These are phyloP conservation scores for Falco naumanni DNA, from an alignment of 2,797 vertebrate species.

Conservation along the genomic window DNA sequence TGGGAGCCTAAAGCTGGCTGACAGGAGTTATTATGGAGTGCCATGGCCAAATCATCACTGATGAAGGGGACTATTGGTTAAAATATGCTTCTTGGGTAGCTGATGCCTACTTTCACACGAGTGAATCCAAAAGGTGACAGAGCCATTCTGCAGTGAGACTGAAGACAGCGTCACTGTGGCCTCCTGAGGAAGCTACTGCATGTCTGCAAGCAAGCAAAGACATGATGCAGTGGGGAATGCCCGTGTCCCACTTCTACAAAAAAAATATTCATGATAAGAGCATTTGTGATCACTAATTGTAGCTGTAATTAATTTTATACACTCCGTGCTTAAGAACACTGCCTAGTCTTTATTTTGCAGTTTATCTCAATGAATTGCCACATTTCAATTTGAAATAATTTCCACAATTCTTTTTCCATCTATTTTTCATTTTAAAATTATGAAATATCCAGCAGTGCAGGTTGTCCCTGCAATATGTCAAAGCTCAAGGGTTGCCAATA, in stretches of 20 bases:
- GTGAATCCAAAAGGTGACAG: not conserved
- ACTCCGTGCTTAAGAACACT: not conserved
- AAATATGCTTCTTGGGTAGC: not conserved
- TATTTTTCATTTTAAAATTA: not conserved
- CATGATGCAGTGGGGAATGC: not conserved
- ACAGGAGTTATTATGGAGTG: not conserved
- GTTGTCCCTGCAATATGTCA: not conserved
- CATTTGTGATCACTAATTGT: not conserved
- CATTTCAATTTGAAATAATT: not conserved
- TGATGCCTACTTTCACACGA: not conserved
- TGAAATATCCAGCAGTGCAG: not conserved
- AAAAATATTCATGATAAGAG: not conserved
- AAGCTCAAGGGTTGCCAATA: not conserved
- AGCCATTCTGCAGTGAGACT: not conserved
- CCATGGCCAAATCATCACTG: not conserved
- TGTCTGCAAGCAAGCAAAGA: not conserved
- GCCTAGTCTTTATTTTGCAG: not conserved
- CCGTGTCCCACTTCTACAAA: accelerated
- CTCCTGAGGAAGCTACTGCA: not conserved
- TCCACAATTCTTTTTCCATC: not conserved
- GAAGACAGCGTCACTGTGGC: not conserved
- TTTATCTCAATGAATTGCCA: not conserved
- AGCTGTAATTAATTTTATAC: not conserved
- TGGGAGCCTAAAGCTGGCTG: not conserved
- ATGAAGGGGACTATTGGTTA: not conserved